Base-by-base conservation (phyloP, 2,888 invertebrate species). In the Syrista parreyssii region DNA sequence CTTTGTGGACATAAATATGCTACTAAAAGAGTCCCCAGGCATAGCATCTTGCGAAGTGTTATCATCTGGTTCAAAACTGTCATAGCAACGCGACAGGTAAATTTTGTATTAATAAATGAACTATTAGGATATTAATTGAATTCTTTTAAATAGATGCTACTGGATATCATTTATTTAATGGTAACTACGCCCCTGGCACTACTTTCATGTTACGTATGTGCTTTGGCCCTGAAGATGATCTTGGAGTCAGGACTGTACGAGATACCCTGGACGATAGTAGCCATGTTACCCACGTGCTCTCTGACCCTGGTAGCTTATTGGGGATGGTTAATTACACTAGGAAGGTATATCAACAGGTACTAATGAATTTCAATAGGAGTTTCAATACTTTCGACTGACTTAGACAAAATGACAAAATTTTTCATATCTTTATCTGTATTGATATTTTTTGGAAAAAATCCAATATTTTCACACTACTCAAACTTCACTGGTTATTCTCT, bases 1-100 rank as follows among this genome's bases (percentile, higher is more conserved):
- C 91, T 94, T 71, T 94, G 94, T 88, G 91, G 92, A 75, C 92
- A 92, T 85, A 88, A 90, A 40, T 94, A 92, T 84, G 85, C 90
- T 31, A 92, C 93, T 11, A 88, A 87, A 68, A 85, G 87, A 74
- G 89, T 91, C 3, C 90, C 87, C 0, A 86, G 90, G 40, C 85
- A 91, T 81, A 89, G 86, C 32, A 76, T 91, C 9, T 75, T 86
- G 4, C 87, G 87, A 1, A 90, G 90, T 75, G 73, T 89, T 32
- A 76, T 82, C 34, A 87, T 90, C 78, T 91, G 91, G 91, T 87
- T 91, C 80, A 88, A 85, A 68, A 88, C 89, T 0, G 88, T 89
- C 36, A 83, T 91, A 30, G 90, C 88, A 0, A 91, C 90, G 12
- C 87, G 90, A 68, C 91, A 91, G 86, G 91, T 89, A 68, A 79